Conservation (phyloP, 2,888 invertebrate genomes). For the Petrolisthes manimaculis region DNA sequence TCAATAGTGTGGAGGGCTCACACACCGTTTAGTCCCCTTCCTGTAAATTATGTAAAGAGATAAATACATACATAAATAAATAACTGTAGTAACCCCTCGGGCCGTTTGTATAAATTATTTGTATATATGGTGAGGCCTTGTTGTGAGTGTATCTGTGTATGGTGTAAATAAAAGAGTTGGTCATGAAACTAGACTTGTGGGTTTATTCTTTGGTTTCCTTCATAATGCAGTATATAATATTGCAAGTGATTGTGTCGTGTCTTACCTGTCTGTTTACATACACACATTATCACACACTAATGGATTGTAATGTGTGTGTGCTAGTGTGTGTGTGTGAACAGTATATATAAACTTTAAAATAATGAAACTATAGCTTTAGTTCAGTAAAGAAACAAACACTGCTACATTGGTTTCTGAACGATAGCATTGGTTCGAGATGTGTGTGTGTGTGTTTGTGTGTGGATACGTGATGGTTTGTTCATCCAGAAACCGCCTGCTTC, state of each 20-base stretch:
- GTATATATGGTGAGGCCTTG: constrained; percentile 30
- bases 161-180: constrained; percentile 25
- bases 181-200: neutral
- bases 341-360: no score
- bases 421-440: no score
- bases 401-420: no score
- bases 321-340: no score
- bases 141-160: constrained; percentile 4
- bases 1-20: no score
- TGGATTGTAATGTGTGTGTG: no score
- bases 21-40: neutral
- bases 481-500: no score
- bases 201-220: neutral
- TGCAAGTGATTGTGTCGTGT: neutral
- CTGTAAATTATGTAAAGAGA: constrained; percentile 25
- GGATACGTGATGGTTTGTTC: no score
- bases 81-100: neutral
- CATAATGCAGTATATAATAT: neutral
- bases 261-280: neutral
- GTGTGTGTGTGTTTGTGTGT: no score
- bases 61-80: neutral
- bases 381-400: no score
- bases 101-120: constrained; percentile 52
- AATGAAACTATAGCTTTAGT: no score
- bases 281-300: no score